Evolutionary conservation across 2,113 vertebrate genomes (phyloP).

Genomic region (Halichoeres trimaculatus): DNA sequence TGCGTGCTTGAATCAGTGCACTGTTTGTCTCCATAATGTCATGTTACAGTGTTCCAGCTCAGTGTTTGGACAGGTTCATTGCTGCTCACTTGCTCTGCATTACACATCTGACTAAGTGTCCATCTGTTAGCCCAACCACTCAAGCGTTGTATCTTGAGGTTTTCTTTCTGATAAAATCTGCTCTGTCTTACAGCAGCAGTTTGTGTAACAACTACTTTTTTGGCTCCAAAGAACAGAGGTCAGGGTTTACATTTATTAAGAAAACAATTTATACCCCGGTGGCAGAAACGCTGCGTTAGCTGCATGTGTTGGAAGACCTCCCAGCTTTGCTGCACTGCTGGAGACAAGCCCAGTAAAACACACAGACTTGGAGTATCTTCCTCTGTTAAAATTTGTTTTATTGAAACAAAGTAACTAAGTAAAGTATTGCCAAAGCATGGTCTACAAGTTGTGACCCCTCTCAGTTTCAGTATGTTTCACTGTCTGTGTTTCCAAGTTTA

Average conservation of each 20-base stretch:
- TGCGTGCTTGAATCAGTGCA: constrained; percentile 21
- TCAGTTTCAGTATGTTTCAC: background rate
- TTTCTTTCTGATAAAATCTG: background rate
- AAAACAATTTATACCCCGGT: constrained; percentile 23
- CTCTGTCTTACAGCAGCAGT: background rate
- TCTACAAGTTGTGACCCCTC: background rate
- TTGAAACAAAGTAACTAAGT: background rate
- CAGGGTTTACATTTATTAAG: constrained; percentile 24
- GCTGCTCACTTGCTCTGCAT: constrained; percentile 37
- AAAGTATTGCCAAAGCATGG: background rate
- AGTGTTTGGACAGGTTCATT: constrained; percentile 31
- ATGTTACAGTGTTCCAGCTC: constrained; percentile 27
- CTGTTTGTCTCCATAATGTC: constrained; percentile 13
- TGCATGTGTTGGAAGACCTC: constrained; percentile 33
- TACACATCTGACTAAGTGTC: constrained; percentile 45
- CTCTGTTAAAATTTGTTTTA: background rate
- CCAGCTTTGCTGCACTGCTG: constrained; percentile 32
- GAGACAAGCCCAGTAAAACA: constrained; percentile 18
- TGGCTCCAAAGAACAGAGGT: constrained; percentile 10
- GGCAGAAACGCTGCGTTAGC: constrained; percentile 37
- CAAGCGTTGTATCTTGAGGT: constrained; percentile 4
- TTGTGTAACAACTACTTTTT: background rate
- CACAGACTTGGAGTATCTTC: background rate
- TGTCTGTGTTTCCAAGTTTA: constrained; percentile 12
- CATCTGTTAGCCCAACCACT: constrained; percentile 22